Conservation (phyloP, 1,140 invertebrate species). For the Solen grandis region DNA sequence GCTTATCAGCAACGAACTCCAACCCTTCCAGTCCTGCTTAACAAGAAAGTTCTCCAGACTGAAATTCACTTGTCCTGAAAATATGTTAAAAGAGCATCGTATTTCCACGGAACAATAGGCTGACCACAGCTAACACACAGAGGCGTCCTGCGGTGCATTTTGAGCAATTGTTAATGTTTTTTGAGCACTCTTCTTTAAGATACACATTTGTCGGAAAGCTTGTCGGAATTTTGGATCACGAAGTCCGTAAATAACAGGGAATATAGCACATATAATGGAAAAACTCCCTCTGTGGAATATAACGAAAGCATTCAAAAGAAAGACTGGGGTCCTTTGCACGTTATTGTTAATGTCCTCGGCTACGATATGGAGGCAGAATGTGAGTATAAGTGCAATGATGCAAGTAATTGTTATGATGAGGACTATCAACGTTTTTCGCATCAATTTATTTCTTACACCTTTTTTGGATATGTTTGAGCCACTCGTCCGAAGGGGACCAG, state of each 20-base stretch:
- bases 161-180: no score
- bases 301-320: constrained; percentile 39
- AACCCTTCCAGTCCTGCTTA: no score
- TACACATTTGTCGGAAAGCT: constrained; percentile 14
- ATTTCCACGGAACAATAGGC: no score
- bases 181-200: neutral
- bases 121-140: no score
- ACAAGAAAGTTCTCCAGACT: no score
- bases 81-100: no score
- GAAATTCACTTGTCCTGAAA: no score
- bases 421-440: constrained; percentile 45
- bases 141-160: no score
- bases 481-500: constrained; percentile 5
- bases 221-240: constrained; percentile 43
- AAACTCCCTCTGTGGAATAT: constrained; percentile 52
- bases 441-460: neutral
- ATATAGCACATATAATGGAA: constrained; percentile 51
- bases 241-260: constrained; percentile 44
- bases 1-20: no score
- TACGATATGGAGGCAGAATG: constrained; percentile 44
- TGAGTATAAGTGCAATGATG: constrained; percentile 39
- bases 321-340: neutral
- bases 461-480: constrained; percentile 4
- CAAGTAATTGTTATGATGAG: constrained; percentile 46
- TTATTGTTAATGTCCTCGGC: constrained; percentile 34